Conservation (phyloP, 2,113 vertebrate species). For the Chamaetylas fuelleborni region DNA sequence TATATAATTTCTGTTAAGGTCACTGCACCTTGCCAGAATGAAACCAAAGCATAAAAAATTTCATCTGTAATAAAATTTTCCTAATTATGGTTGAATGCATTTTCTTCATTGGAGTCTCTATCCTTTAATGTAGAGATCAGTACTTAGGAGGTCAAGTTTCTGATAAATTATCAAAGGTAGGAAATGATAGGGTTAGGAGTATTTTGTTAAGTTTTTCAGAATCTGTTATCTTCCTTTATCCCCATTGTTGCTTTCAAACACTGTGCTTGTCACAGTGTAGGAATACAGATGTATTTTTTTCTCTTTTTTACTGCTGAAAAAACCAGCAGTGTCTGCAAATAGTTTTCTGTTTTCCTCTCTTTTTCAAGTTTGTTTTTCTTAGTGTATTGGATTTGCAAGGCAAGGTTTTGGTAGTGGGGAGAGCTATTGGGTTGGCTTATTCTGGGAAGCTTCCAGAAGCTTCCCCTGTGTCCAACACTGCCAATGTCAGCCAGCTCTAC, state of each 20-base stretch:
- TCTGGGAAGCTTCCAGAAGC: neutral
- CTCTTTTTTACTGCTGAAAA: neutral
- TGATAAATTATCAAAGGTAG: neutral
- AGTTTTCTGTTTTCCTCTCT: neutral
- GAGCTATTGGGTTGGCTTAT: neutral
- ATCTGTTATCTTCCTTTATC: neutral
- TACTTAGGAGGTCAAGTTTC: neutral
- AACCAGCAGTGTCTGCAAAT: neutral
- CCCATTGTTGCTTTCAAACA: neutral
- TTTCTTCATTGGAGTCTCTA: neutral
- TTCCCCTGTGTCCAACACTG: neutral
- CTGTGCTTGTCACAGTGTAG: neutral
- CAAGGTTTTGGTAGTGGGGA: neutral
- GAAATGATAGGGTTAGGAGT: neutral
- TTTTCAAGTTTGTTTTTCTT: neutral
- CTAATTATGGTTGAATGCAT: accelerated
- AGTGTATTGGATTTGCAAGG: neutral
- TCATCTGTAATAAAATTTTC: neutral
- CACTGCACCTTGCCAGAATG: neutral
- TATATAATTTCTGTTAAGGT: neutral
- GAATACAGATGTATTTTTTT: neutral
- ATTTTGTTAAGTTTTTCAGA: neutral
- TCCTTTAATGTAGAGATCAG: neutral
- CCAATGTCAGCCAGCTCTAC: neutral
- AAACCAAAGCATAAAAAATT: neutral